A percentile compares a stretch with the other conserved stretches of the same genome.
Conservation (phyloP, 2,797 vertebrate genomes). For the Oophaga sylvatica region DNA sequence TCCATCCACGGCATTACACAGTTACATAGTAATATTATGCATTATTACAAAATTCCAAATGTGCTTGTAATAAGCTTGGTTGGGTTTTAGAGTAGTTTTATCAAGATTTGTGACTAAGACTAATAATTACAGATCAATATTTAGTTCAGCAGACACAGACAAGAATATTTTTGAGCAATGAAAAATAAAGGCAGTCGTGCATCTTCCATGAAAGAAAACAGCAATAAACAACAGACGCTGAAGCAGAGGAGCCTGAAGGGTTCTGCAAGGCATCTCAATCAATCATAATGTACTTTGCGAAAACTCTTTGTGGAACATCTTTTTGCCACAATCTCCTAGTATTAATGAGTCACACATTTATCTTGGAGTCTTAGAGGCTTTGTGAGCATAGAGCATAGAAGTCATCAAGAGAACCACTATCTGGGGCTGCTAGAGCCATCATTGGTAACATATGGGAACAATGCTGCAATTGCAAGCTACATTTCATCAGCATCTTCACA, state of each 20-base stretch:
- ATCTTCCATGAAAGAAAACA: conserved; percentile 25
- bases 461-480: conserved; percentile 2
- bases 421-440: conserved; percentile 5
- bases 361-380: conserved; percentile 25
- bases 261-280: conserved; percentile 22
- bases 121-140: conserved; percentile 45
- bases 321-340: conserved; percentile 41
- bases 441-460: conserved; percentile 23
- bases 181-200: conserved; percentile 28
- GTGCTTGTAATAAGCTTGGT: conserved; percentile 7
- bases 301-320: conserved; percentile 18
- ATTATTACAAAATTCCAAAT: background rate
- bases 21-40: conserved; percentile 21
- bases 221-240: conserved; percentile 9
- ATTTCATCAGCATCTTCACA: conserved; percentile 8
- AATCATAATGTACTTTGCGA: conserved; percentile 43
- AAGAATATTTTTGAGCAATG: conserved; percentile 17
- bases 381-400: conserved; percentile 33
- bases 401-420: conserved; percentile 4
- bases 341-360: conserved; percentile 42
- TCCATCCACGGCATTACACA: conserved; percentile 14
- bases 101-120: conserved; percentile 12
- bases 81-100: conserved; percentile 18
- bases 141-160: conserved; percentile 18
- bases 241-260: conserved; percentile 22